These are phyloP conservation scores for Pocillopora damicornis DNA, from an alignment of 64 coral and sea anemone genomes.

Conservation along the genomic window DNA sequence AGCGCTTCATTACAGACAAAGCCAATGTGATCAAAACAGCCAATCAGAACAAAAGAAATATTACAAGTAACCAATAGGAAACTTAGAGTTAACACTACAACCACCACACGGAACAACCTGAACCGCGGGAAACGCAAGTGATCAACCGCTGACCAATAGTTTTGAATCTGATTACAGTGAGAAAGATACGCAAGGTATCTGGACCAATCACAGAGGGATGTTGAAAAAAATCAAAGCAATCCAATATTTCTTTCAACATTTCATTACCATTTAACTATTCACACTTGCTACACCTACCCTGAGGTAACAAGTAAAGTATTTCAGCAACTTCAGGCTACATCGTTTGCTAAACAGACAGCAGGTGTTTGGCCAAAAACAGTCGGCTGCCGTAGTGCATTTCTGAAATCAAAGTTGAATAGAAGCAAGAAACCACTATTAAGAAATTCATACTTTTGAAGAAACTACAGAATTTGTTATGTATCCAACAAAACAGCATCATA, in stretches of 20 bases:
- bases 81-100: no score
- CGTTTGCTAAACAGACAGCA: constrained; percentile 73
- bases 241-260: not conserved
- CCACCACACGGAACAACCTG: no score
- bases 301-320: constrained; percentile 80
- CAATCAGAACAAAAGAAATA: not conserved
- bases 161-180: no score
- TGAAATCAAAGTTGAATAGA: not conserved
- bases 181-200: no score
- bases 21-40: no score
- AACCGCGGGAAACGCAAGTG: no score
- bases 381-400: constrained; percentile 46
- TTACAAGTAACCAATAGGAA: not conserved
- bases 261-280: not conserved
- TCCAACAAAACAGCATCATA: no score
- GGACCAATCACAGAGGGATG: no score
- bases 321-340: constrained; percentile 59
- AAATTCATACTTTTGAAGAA: not conserved
- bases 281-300: constrained; percentile 16
- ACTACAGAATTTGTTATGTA: no score
- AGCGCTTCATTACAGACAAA: no score
- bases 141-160: no score
- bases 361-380: constrained; percentile 76
- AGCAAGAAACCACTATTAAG: not conserved
- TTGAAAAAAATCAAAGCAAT: no score